These are phyloP conservation scores for Hybos culiciformis DNA, from an alignment of 2,888 invertebrate species.

Conservation along the genomic window DNA sequence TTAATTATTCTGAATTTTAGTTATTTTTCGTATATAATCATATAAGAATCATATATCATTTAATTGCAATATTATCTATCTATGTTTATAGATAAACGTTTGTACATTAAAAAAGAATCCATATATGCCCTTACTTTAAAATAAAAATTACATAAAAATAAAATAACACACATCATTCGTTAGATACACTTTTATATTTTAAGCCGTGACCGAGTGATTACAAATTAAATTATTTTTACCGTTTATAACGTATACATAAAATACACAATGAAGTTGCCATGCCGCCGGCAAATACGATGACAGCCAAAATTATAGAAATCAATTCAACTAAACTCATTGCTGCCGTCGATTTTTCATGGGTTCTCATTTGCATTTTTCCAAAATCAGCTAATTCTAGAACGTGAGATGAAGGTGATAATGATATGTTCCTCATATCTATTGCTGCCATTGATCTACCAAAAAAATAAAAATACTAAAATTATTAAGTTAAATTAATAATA, in stretches of 20 bases:
- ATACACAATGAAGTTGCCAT: constrained; percentile 66
- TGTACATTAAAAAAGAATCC: too few relatives aligned
- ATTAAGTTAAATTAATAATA: neutral
- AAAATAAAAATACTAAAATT: constrained; percentile 9
- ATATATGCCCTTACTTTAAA: too few relatives aligned
- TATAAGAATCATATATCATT: too few relatives aligned
- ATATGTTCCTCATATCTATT: constrained; percentile 41
- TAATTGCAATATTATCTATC: too few relatives aligned
- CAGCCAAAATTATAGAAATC: constrained; percentile 64
- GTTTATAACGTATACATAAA: constrained; percentile 48
- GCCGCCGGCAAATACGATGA: constrained; percentile 69
- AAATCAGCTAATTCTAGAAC: constrained; percentile 46
- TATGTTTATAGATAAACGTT: too few relatives aligned
- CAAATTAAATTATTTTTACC: constrained; percentile 24
- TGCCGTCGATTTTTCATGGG: constrained; percentile 33
- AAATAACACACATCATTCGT: too few relatives aligned
- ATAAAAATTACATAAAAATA: too few relatives aligned
- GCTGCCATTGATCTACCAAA: constrained; percentile 45
- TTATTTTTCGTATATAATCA: too few relatives aligned
- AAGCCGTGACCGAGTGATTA: too few relatives aligned
- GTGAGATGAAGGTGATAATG: constrained; percentile 41
- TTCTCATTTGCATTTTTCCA: constrained; percentile 28
- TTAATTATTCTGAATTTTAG: too few relatives aligned
- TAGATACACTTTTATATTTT: too few relatives aligned
- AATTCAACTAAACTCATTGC: constrained; percentile 58